These are phyloP conservation scores for Coenonympha glycerion DNA, from an alignment of 2,888 invertebrate genomes.

Conservation along the genomic window DNA sequence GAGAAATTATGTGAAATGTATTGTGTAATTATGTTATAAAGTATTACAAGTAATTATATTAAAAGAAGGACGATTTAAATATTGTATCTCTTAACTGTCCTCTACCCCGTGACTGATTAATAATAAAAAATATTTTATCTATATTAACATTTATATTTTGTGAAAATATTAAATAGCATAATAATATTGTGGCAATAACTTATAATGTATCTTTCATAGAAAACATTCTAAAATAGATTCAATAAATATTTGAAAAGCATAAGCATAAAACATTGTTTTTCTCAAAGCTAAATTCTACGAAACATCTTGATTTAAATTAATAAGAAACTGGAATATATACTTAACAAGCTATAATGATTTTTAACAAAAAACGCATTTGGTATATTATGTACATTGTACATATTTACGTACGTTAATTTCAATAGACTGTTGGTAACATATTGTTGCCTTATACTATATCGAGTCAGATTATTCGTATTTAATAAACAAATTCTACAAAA, in stretches of 20 bases:
- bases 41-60: constrained; percentile 74
- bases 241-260: constrained; percentile 22
- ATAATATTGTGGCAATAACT: constrained; percentile 18
- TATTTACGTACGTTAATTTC: too few relatives aligned
- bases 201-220: constrained; percentile 20
- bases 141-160: constrained; percentile 24
- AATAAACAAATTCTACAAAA: constrained; percentile 1
- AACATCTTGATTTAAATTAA: background rate
- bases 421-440: too few relatives aligned
- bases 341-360: too few relatives aligned
- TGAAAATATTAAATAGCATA: constrained; percentile 19
- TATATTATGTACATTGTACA: background rate
- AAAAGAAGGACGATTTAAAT: constrained; percentile 72
- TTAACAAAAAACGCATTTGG: too few relatives aligned
- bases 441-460: too few relatives aligned
- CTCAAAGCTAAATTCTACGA: constrained; percentile 7
- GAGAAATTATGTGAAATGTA: constrained; percentile 74
- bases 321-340: background rate
- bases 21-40: constrained; percentile 75
- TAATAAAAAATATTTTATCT: constrained; percentile 22
- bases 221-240: constrained; percentile 13
- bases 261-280: constrained; percentile 19
- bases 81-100: constrained; percentile 41
- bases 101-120: constrained; percentile 23
- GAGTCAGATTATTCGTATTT: background rate